Conservation (phyloP, 2,888 invertebrate genomes). For the Siphlonurus alternatus region DNA sequence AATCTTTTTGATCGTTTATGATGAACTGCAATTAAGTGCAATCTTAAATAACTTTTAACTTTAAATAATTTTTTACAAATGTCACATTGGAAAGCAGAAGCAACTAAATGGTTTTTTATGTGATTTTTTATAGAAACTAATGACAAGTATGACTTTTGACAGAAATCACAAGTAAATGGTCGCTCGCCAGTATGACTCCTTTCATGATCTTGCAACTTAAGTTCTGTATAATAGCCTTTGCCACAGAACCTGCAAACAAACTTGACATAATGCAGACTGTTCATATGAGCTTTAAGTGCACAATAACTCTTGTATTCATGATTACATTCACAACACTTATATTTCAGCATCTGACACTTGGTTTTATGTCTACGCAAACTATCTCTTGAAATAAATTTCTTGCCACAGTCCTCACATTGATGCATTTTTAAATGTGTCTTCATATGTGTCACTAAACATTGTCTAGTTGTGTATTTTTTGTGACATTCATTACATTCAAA, state of each 20-base stretch:
- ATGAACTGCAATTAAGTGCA: too few relatives aligned
- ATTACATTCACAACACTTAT: not conserved
- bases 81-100: too few relatives aligned
- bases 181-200: not conserved
- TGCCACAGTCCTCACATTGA: not conserved
- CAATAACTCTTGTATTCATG: not conserved
- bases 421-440: not conserved
- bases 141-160: not conserved
- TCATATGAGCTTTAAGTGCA: not conserved
- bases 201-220: not conserved
- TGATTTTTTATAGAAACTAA: not conserved
- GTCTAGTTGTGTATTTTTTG: not conserved
- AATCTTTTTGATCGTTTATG: too few relatives aligned
- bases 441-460: not conserved
- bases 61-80: too few relatives aligned
- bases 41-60: too few relatives aligned
- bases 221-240: not conserved
- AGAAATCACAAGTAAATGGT: not conserved
- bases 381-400: not conserved
- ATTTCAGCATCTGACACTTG: not conserved
- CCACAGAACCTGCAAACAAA: not conserved
- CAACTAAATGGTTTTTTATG: too few relatives aligned
- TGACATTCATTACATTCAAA: not conserved
- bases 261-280: not conserved
- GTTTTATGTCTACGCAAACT: not conserved